Evolutionary conservation across 1,140 invertebrate species (phyloP).

Genomic region (Leptopilina clavipes): DNA sequence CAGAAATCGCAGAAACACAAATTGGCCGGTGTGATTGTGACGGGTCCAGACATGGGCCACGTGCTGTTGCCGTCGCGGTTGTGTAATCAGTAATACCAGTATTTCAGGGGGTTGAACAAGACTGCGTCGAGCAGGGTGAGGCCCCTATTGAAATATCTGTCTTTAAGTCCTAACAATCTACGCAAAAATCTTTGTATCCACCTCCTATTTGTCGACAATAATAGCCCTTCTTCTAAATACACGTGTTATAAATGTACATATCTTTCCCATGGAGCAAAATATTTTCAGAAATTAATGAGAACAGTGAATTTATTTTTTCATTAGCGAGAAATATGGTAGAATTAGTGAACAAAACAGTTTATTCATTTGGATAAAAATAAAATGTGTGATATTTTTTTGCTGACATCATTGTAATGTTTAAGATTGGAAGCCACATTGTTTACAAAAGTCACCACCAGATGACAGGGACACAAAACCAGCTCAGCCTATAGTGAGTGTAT

Average conservation of each 20-base stretch:
- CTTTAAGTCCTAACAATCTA: background rate
- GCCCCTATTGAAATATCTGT: background rate
- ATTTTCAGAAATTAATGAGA: too few relatives aligned
- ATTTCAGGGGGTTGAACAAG: slow-evolving; percentile 62
- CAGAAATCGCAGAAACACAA: slow-evolving; percentile 73
- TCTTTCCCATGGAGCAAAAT: too few relatives aligned
- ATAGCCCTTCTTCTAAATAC: background rate
- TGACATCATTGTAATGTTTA: background rate
- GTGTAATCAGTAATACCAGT: slow-evolving; percentile 72
- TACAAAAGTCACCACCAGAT: slow-evolving; percentile 74
- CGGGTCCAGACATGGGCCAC: slow-evolving; percentile 70
- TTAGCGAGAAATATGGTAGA: background rate
- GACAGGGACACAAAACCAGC: slow-evolving; percentile 61
- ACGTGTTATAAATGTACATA: background rate
- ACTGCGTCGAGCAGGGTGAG: slow-evolving; percentile 34
- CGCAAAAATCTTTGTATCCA: slow-evolving; percentile 19
- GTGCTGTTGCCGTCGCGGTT: slow-evolving; percentile 69
- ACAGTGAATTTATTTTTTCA: too few relatives aligned
- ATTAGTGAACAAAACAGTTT: background rate
- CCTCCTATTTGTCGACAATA: slow-evolving; percentile 15
- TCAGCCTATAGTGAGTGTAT: slow-evolving; percentile 48
- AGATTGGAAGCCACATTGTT: slow-evolving; percentile 56
- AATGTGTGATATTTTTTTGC: background rate
- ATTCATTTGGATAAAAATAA: background rate
- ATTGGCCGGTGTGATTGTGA: slow-evolving; percentile 74